Conservation (phyloP, 2,888 invertebrate genomes). For the Trachelus stipa region DNA sequence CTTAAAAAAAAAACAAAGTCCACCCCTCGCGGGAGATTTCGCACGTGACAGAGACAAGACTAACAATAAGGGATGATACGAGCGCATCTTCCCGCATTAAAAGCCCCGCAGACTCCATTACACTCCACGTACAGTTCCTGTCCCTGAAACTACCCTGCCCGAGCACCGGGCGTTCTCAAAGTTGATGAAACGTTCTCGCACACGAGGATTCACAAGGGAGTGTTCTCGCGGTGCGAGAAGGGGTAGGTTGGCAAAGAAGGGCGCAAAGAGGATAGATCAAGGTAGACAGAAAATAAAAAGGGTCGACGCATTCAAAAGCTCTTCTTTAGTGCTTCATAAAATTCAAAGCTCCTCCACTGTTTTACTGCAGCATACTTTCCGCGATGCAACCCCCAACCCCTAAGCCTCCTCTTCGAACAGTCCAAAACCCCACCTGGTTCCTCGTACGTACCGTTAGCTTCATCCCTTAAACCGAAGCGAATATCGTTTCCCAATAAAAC, state of each 20-base stretch:
- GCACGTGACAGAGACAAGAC: background rate
- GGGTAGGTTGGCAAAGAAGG: background rate
- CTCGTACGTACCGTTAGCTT: background rate
- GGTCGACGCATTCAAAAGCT: constrained; percentile 25
- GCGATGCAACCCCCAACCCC: background rate
- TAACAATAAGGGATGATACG: background rate
- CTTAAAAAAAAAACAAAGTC: too few species aligned
- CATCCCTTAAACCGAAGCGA: background rate
- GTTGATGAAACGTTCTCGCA: background rate
- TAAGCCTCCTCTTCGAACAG: background rate
- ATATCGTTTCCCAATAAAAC: background rate
- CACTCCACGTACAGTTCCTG: background rate
- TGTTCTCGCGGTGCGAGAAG: background rate
- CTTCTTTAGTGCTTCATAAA: constrained; percentile 32
- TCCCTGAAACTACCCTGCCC: background rate
- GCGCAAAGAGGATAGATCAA: background rate
- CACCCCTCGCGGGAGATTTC: too few species aligned
- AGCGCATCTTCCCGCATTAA: background rate
- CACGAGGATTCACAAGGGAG: background rate
- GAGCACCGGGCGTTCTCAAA: background rate
- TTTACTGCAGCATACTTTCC: constrained; percentile 16
- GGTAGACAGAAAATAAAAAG: background rate
- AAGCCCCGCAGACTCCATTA: background rate
- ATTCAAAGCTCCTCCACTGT: constrained; percentile 36
- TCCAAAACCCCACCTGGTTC: background rate